Evolutionary conservation across 1,140 invertebrate species (phyloP), one percentile per base, ranked within the genome.

Genomic region (Drosophila arizonae): DNA sequence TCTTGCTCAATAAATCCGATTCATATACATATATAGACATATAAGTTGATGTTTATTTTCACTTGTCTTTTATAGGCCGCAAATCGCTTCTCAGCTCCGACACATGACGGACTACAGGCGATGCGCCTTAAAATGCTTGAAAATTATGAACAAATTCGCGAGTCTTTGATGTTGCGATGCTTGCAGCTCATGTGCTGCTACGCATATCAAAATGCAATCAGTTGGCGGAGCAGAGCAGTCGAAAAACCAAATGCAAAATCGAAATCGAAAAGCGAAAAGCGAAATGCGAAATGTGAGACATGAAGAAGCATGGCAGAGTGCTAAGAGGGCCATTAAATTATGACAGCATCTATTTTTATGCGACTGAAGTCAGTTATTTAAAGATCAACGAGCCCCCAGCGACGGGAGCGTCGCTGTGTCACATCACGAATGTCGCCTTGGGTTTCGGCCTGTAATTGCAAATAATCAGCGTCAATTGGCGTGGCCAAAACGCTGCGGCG

Each of bases 151-250:
- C 50, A 76, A 72, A 72, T 76, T 65, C 48, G 13, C 10, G 17
- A 11, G 43, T 28, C 62, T 76, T 76, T 76, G 69, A 72, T 76
- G 28, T 68, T 57, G 67, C 69, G 60, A 77, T 77, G 73, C n/a
- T 75, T 26, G 43, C 57, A 70, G 58, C 64, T 58, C 63, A 50
- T 57, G 64, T 76, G 51, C 60, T 52, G 72, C 57, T 79, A 73
- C 67, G 74, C 68, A 77, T 56, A 87, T 88, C 64, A 88, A 87
- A 82, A 84, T 77, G 69, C 84, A 88, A 88, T 82, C 76, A 88
- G 0, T 6, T 46, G 15, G 43, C 0, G 17, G 50, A 26, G 36
- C 36, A 13, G 10, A 8, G 36, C 36, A 11, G 11, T 39, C 17
- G 46, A 48, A 62, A 11, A 28, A 13, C 9, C 6, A 33, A 33